These are phyloP conservation scores for Tetragonisca angustula DNA, from an alignment of 2,888 invertebrate genomes.

Conservation along the genomic window DNA sequence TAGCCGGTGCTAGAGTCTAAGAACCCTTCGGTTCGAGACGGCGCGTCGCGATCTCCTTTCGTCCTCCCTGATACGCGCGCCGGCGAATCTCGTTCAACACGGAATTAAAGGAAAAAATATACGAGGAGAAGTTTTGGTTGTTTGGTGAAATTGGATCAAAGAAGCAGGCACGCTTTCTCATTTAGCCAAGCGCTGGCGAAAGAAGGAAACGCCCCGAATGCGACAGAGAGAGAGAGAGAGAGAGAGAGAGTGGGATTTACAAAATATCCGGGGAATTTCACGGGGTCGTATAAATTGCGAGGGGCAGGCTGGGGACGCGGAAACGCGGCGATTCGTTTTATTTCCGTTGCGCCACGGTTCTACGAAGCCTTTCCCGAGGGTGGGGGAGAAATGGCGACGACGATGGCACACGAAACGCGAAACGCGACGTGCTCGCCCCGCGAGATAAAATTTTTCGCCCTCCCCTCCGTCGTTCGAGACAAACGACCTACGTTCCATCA, in stretches of 20 bases:
- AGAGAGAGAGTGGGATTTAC: background rate
- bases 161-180: background rate
- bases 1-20: no score
- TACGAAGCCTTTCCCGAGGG: background rate
- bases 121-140: background rate
- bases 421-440: background rate
- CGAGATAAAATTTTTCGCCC: constrained; percentile 28
- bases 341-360: constrained; percentile 23
- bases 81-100: no score
- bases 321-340: constrained; percentile 29
- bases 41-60: no score
- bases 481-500: constrained; percentile 23
- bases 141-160: background rate
- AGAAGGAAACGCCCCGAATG: background rate
- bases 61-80: no score
- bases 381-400: background rate
- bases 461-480: constrained; percentile 16
- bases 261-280: constrained; percentile 14
- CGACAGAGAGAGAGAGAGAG: no score
- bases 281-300: constrained; percentile 18
- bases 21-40: no score
- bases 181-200: background rate
- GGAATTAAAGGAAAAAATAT: background rate
- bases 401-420: constrained; percentile 8
- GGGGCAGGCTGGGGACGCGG: background rate